Evolutionary conservation across 2,113 vertebrate species (phyloP).

Genomic region (Atrichornis clamosus): DNA sequence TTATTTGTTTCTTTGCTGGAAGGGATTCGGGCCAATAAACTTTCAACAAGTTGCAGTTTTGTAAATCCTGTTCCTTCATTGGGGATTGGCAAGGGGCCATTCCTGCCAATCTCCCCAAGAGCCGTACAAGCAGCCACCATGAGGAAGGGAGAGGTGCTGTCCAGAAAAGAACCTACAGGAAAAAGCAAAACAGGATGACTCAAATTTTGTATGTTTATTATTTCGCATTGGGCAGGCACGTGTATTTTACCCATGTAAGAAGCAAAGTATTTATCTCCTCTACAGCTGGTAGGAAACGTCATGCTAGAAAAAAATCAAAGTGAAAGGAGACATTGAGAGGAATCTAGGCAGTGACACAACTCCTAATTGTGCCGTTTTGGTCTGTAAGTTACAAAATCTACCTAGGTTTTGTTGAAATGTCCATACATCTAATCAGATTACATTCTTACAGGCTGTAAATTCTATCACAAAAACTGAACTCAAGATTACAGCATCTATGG

Average conservation of each 20-base stretch:
- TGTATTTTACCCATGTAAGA: neutral
- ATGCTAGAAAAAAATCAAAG: neutral
- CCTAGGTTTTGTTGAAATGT: neutral
- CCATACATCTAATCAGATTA: neutral
- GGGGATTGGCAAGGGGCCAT: constrained; percentile 85
- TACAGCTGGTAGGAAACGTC: neutral
- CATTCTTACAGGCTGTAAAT: neutral
- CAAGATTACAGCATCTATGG: neutral
- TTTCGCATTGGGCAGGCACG: neutral
- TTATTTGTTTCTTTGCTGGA: constrained; percentile 95
- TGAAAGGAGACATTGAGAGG: neutral
- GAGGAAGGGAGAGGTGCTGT: constrained; percentile 83
- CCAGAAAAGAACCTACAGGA: constrained; percentile 86
- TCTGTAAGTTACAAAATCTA: neutral
- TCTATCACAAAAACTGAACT: neutral
- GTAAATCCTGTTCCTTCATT: constrained; percentile 87
- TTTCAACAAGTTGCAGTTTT: constrained; percentile 88
- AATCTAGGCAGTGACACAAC: neutral
- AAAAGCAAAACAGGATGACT: neutral
- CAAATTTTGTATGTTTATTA: neutral
- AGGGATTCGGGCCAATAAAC: constrained; percentile 86
- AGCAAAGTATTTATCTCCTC: neutral
- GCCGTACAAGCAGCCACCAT: constrained; percentile 89
- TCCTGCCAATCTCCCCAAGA: constrained; percentile 92
- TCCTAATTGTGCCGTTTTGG: neutral